These are phyloP conservation scores for Eristalis intricaria DNA, from an alignment of 2,888 invertebrate genomes.

Conservation along the genomic window DNA sequence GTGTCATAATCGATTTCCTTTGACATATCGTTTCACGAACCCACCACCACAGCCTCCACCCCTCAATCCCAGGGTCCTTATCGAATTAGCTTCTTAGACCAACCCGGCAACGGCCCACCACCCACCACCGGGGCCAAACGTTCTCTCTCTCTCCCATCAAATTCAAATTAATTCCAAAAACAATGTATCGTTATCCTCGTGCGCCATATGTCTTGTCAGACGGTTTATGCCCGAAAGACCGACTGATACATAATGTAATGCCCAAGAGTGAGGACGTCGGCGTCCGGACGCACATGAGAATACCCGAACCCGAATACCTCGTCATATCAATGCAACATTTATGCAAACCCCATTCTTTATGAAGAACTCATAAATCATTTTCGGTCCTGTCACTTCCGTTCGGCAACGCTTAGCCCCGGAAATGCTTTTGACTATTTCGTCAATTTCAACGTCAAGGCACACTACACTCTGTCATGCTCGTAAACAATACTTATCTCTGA, in stretches of 20 bases:
- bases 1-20: not conserved
- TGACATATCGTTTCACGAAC: not conserved
- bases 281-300: not conserved
- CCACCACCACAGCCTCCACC: not conserved
- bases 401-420: slow-evolving; percentile 9
- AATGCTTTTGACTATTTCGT: slow-evolving; percentile 19
- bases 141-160: not conserved
- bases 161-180: slow-evolving; percentile 12
- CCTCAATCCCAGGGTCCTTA: not conserved
- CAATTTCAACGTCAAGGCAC: slow-evolving; percentile 30
- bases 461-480: not conserved
- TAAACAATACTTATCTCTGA: slow-evolving; percentile 33
- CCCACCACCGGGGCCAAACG: not conserved
- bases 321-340: slow-evolving; percentile 21
- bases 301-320: not conserved
- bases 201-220: not conserved
- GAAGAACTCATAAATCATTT: slow-evolving; percentile 28
- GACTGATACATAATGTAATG: slow-evolving; percentile 5
- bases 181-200: not conserved
- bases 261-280: not conserved
- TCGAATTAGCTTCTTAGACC: not conserved
- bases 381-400: slow-evolving; percentile 16
- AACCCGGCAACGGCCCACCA: no score
- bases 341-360: slow-evolving; percentile 34
- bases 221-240: not conserved